A percentile compares a stretch with the other conserved stretches of the same genome.
These are phyloP conservation scores for Cephus spinipes DNA, from an alignment of 2,888 invertebrate genomes.

Conservation along the genomic window DNA sequence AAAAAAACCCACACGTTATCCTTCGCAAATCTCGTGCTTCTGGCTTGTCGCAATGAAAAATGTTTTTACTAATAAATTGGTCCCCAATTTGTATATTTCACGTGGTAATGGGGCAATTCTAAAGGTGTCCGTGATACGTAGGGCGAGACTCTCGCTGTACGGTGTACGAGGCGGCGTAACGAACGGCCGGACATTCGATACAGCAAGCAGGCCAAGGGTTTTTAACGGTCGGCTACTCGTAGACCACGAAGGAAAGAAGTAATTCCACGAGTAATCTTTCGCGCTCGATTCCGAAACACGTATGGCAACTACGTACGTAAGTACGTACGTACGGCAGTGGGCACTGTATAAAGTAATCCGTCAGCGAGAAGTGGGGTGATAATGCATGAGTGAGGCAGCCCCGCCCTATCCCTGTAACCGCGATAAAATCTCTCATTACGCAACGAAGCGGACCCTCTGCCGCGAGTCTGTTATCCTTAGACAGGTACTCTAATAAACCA, in stretches of 20 bases:
- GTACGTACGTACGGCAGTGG: slow-evolving; percentile 25
- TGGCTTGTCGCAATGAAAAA: background rate
- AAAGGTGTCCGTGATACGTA: background rate
- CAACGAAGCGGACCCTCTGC: slow-evolving; percentile 58
- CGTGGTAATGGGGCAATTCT: background rate
- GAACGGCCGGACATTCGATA: background rate
- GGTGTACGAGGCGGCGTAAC: background rate
- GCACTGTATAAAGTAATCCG: slow-evolving; percentile 49
- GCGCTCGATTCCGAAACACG: slow-evolving; percentile 3
- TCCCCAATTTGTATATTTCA: background rate
- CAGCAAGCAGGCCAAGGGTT: background rate
- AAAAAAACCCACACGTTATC: no score
- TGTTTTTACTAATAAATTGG: background rate
- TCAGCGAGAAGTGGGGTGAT: slow-evolving; percentile 57
- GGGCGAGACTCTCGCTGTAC: background rate
- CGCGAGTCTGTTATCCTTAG: slow-evolving; percentile 45
- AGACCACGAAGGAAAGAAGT: slow-evolving; percentile 1
- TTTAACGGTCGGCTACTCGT: background rate
- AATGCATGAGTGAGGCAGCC: slow-evolving; percentile 58
- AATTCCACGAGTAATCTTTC: slow-evolving; percentile 1
- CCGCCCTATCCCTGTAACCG: slow-evolving; percentile 62
- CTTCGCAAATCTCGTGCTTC: background rate
- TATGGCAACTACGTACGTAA: slow-evolving; percentile 8
- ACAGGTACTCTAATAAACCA: slow-evolving; percentile 50
- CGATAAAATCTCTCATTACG: slow-evolving; percentile 63